phyloP scores from a whole-genome alignment of 2,113 vertebrate species.

The Chaetodon trifascialis region DNA sequence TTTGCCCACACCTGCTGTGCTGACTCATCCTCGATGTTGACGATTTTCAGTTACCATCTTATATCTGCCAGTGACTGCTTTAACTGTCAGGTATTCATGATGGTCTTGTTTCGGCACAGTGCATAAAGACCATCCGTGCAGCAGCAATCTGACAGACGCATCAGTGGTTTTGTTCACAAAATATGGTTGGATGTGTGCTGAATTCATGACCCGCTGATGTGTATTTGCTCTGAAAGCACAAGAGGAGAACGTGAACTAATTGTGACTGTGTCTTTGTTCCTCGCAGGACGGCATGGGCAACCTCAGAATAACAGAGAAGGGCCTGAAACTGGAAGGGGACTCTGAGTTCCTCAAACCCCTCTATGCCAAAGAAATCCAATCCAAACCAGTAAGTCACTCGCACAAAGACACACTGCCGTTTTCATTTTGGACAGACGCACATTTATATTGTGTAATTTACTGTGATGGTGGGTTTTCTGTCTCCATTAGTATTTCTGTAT shows the following conservation, averaged over 20 bases:
- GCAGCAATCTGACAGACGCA: neutral
- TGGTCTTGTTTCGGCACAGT: no score
- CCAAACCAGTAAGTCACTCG: slow-evolving; percentile 92
- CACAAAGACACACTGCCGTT: neutral
- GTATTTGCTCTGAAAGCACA: neutral
- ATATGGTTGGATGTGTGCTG: neutral
- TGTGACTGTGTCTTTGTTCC: slow-evolving; percentile 17
- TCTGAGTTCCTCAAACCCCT: slow-evolving; percentile 99
- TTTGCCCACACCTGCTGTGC: neutral
- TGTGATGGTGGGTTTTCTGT: neutral
- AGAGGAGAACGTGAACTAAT: neutral
- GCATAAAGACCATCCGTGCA: no score
- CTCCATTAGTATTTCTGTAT: neutral
- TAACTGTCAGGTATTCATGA: no score
- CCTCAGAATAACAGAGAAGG: slow-evolving; percentile 97
- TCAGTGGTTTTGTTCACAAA: neutral
- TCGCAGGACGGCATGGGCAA: slow-evolving; percentile 98
- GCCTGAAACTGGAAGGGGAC: slow-evolving; percentile 96
- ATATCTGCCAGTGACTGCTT: neutral
- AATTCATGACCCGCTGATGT: neutral
- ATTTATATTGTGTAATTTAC: neutral
- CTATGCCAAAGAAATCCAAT: slow-evolving; percentile 99
- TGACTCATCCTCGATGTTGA: neutral
- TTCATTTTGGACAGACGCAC: neutral
- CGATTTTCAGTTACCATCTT: neutral